Evolutionary conservation across 2,888 invertebrate genomes (phyloP).

Genomic region (Hydriomena furcata): DNA sequence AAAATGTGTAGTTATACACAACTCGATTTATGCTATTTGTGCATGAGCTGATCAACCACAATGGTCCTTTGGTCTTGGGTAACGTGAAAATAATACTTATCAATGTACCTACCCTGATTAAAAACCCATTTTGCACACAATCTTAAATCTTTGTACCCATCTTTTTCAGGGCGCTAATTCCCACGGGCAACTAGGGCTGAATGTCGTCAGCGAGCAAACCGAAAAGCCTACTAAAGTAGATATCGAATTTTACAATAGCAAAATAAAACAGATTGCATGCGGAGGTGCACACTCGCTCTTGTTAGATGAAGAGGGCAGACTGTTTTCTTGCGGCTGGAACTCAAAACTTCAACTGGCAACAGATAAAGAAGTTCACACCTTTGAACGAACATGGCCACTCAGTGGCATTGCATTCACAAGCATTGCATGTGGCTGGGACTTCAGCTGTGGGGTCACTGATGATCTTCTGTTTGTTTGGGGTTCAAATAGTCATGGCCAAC

Average conservation of each 20-base stretch:
- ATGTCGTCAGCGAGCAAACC: constrained; percentile 86
- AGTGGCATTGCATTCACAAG: constrained; percentile 83
- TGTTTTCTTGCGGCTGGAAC: constrained; percentile 92
- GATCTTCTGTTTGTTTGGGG: constrained; percentile 92
- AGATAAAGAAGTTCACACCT: constrained; percentile 74
- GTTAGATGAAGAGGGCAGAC: constrained; percentile 85
- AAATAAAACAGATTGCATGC: constrained; percentile 86
- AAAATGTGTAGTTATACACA: no score
- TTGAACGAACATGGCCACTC: constrained; percentile 84
- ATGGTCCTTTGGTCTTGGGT: constrained; percentile 31
- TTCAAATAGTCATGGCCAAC: constrained; percentile 90
- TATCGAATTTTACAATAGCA: constrained; percentile 66
- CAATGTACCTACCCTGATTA: neutral
- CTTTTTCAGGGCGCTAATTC: constrained; percentile 90
- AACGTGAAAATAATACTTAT: neutral
- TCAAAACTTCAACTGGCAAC: constrained; percentile 88
- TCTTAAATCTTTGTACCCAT: neutral
- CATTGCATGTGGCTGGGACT: constrained; percentile 92
- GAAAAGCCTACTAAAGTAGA: constrained; percentile 78
- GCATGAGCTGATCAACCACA: constrained; percentile 12
- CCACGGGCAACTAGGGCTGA: constrained; percentile 91
- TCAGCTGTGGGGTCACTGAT: constrained; percentile 88
- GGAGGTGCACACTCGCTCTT: constrained; percentile 91
- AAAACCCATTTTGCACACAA: no score
- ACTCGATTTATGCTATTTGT: no score